Conservation (phyloP, 1,140 invertebrate species). For the Hestina assimilis region DNA sequence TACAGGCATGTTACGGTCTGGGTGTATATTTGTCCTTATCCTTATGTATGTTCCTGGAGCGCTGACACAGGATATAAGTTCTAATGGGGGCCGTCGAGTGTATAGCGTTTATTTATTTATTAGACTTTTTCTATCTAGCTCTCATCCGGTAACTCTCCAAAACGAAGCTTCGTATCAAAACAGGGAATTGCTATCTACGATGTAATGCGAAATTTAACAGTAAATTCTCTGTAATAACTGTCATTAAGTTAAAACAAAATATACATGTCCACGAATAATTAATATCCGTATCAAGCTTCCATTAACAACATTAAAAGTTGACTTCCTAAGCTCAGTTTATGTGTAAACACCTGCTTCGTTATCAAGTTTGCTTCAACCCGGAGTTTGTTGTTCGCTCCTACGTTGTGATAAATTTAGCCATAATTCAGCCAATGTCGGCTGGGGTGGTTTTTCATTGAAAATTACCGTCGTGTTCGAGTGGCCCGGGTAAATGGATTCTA, state of each 20-base stretch:
- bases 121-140: too few relatives aligned
- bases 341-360: conserved; percentile 21
- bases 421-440: conserved; percentile 40
- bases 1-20: too few relatives aligned
- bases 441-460: conserved; percentile 42
- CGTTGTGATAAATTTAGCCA: conserved; percentile 38
- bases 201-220: too few relatives aligned
- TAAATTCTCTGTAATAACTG: too few relatives aligned
- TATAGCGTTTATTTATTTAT: too few relatives aligned
- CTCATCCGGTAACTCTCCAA: too few relatives aligned
- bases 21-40: too few relatives aligned
- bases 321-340: neutral
- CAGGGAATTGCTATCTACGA: too few relatives aligned
- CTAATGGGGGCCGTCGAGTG: too few relatives aligned
- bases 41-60: too few relatives aligned
- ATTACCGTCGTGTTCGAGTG: conserved; percentile 31
- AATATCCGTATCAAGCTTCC: neutral
- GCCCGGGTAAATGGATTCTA: conserved; percentile 29
- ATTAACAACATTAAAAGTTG: conserved; percentile 6
- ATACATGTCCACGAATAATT: conserved; percentile 2
- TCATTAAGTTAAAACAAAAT: neutral
- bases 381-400: conserved; percentile 30
- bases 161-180: too few relatives aligned
- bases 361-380: conserved; percentile 4
- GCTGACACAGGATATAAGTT: too few relatives aligned